Base-by-base conservation (phyloP, 2,113 vertebrate species). In the Mungos mungo region DNA sequence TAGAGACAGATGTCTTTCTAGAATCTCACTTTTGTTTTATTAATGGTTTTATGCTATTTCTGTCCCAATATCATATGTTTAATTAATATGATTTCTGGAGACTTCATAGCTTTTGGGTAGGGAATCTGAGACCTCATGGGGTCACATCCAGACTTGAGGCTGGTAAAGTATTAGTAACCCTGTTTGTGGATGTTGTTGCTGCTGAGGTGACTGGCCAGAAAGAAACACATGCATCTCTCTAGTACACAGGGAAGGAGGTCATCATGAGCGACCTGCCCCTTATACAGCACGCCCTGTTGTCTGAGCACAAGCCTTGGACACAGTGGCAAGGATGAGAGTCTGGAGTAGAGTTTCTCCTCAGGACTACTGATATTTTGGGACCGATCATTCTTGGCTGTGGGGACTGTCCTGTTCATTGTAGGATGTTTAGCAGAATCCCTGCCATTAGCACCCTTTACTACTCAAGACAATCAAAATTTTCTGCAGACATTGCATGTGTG, bases 61-160 rank as follows among this genome's bases (percentile, higher is more conserved):
- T 86, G 57, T 15, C 45, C 12, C 33, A 4, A 1, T 12, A 5
- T 41, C 29, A 31, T 14, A 29, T 94, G 45, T 65, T 81, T 88
- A 54, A 76, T 95, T 89, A 57, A 35, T 96, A 31, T 95, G 83
- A 66, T 95, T 86, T 92, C 79, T 74, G 68, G 79, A 80, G 74
- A 81, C 69, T 63, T 94, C 87, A 35, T 66, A 82, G 74, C 45
- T 90, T 79, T 90, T n/a, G 45, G 3, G 21, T 38, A 84, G 41
- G 65, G 63, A 92, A 80, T 5, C 50, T 65, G 54, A 54, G 57
- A 13, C 57, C 57, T 74, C 63, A 82, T 0, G n/a, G 60, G n/a
- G 38, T 86, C 38, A 72, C 50, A 69, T 35, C 12, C 29, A 52
- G 81, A 21, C 66, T 47, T 19, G 45, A 35, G 82, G 57, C 29